Conservation (phyloP, 2,888 invertebrate species). For the Lathronympha strigana region DNA sequence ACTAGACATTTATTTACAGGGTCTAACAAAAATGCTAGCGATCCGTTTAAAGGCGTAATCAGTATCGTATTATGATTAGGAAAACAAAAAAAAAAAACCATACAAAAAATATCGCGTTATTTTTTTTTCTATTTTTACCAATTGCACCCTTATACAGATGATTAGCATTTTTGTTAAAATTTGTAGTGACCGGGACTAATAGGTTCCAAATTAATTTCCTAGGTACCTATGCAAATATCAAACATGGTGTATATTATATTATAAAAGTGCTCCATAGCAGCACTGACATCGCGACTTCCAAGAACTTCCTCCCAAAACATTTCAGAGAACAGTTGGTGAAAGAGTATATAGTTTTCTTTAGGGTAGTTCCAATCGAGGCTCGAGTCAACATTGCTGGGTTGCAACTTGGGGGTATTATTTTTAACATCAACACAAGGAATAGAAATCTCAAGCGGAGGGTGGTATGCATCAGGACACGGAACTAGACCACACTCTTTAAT, state of each 20-base stretch:
- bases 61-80: no score
- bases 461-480: background rate
- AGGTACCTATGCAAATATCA: background rate
- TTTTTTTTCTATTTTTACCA: no score
- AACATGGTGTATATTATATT: background rate
- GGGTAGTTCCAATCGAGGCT: background rate
- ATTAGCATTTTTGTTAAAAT: no score
- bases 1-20: no score
- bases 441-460: constrained; percentile 2
- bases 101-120: no score
- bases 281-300: background rate
- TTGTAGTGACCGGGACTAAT: no score
- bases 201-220: background rate
- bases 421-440: background rate
- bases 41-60: no score
- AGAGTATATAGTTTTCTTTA: background rate
- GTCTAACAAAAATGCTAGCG: no score
- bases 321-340: background rate
- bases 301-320: background rate
- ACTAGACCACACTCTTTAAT: background rate
- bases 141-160: no score
- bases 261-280: background rate
- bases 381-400: background rate
- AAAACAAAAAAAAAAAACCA: no score
- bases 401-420: background rate